A percentile compares a stretch with the other conserved stretches of the same genome.
Conservation (phyloP, 1,140 invertebrate species). For the Euwallacea fornicatus region DNA sequence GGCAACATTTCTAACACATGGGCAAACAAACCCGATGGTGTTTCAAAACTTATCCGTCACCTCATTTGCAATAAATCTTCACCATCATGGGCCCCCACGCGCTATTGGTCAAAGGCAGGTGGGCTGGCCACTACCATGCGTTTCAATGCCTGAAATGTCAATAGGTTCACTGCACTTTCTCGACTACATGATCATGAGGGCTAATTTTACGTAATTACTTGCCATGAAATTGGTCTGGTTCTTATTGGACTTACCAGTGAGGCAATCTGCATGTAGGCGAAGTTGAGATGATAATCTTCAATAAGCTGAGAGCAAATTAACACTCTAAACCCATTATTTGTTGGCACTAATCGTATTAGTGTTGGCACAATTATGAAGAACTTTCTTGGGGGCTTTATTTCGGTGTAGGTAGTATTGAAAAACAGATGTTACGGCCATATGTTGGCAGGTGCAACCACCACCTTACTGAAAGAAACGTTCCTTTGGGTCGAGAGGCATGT, state of each 20-base stretch:
- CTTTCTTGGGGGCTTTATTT: neutral
- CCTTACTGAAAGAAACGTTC: neutral
- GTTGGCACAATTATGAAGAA: too few relatives aligned
- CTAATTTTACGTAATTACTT: constrained; percentile 20
- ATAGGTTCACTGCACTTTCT: constrained; percentile 30
- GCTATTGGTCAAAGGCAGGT: constrained; percentile 16
- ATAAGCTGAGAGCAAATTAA: too few relatives aligned
- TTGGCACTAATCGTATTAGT: too few relatives aligned
- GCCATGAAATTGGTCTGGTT: neutral
- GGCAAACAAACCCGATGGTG: constrained; percentile 7
- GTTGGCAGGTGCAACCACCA: constrained; percentile 5
- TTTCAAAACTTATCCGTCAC: constrained; percentile 12
- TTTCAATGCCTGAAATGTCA: constrained; percentile 17
- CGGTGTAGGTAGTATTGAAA: neutral
- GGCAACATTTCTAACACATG: neutral
- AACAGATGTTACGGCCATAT: neutral
- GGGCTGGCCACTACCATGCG: constrained; percentile 3
- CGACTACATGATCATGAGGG: constrained; percentile 10
- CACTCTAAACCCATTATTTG: too few relatives aligned
- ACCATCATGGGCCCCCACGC: constrained; percentile 13
- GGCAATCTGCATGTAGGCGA: too few relatives aligned
- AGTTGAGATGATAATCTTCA: too few relatives aligned
- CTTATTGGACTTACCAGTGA: too few relatives aligned
- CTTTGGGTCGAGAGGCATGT: neutral
- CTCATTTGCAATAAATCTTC: constrained; percentile 27